Evolutionary conservation across 2,888 invertebrate species (phyloP).

Genomic region (Perizoma flavofasciatum): DNA sequence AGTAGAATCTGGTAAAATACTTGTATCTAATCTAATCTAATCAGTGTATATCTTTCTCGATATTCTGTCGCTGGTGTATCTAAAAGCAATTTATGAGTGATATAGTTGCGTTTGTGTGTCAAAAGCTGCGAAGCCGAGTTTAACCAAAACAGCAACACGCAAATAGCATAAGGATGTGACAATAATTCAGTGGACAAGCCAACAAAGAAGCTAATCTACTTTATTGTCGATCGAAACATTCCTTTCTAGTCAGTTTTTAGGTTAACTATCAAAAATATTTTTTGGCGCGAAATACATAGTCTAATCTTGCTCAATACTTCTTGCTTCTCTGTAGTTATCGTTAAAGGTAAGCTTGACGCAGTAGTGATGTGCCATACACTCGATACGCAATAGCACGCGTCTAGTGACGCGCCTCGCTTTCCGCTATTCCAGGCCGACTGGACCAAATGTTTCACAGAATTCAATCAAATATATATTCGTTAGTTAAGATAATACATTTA

Average conservation of each 20-base stretch:
- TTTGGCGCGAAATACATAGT: conserved; percentile 63
- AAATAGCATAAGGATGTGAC: conserved; percentile 75
- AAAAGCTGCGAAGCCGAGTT: conserved; percentile 36
- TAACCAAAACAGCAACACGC: conserved; percentile 52
- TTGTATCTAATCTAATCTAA: conserved; percentile 16
- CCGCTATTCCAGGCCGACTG: conserved; percentile 70
- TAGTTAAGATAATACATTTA: conserved; percentile 51
- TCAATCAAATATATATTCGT: conserved; percentile 54
- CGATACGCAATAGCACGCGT: conserved; percentile 60
- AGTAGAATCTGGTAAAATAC: conserved; percentile 25
- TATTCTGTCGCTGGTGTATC: conserved; percentile 26
- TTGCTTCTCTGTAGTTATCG: conserved; percentile 69
- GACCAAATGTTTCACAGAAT: conserved; percentile 73
- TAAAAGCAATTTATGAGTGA: conserved; percentile 22
- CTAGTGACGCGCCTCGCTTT: conserved; percentile 60
- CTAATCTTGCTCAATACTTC: conserved; percentile 77
- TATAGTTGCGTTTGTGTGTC: conserved; percentile 22
- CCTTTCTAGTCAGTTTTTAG: conserved; percentile 77
- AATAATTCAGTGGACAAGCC: conserved; percentile 75
- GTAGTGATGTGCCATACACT: conserved; percentile 77
- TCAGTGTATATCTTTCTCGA: conserved; percentile 20
- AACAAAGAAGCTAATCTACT: conserved; percentile 64
- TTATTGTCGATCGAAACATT: conserved; percentile 73
- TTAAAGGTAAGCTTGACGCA: conserved; percentile 60
- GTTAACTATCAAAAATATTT: conserved; percentile 35